Evolutionary conservation across 2,888 invertebrate genomes (phyloP), one percentile per base, ranked within the genome.

Genomic region (Limulus polyphemus): DNA sequence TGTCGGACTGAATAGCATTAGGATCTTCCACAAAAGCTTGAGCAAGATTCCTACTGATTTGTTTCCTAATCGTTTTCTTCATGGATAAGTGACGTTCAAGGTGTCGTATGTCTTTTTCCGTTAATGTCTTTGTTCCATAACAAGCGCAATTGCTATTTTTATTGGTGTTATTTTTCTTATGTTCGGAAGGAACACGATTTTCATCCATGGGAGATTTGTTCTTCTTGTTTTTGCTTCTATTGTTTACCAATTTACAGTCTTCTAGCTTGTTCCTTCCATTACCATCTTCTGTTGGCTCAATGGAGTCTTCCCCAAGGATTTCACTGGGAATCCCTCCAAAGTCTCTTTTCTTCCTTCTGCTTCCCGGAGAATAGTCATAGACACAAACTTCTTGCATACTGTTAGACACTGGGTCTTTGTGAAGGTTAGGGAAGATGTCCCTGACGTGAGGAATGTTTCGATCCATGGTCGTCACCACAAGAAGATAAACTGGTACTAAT

Each of bases 21-120:
- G 66, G 66, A 16, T 66, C 63, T 7, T 66, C 66, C 51, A 66
- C 16, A 51, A 66, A 66, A 2, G 73, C 73, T 70, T 88, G 87
- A 73, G 87, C 84, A 70, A 88, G 80, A 75, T 88, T 88, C 49
- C 88, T 80, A 87, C 88, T 88, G 74, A 88, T 88, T 78, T 88
- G 88, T 79, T 87, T 88, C 70, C 88, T 79, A 69, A 88, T 88
- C 16, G 88, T 88, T 75, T 88, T 88, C 79, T 89, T 88, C 88
- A 88, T 88, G 74, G 88, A 88, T 71, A 89, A 81, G 76, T 88
- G 88, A 70, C 88, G 79, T 73, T 89, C 88, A 54, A 88, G 76
- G 17, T 88, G 88, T 72, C 85, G 84, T 55, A 85, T 84, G 60
- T 74, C 74, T 4, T 59, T 56, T 65, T 71, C 72, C 2, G 68